These are phyloP conservation scores for Electrophaes corylata DNA, from an alignment of 2,888 invertebrate species.

Conservation along the genomic window DNA sequence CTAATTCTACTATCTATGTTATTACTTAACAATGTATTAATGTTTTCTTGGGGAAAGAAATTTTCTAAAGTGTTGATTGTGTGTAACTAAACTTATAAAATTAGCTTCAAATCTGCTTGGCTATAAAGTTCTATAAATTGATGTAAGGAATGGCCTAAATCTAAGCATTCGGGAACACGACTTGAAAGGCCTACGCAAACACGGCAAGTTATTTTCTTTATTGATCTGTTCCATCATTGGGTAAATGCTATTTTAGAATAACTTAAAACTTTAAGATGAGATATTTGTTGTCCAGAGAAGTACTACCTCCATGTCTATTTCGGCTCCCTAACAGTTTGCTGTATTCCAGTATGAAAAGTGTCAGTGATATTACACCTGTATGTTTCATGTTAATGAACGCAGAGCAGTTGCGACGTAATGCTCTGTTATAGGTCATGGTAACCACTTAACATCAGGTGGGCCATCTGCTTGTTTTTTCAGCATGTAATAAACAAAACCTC, in stretches of 20 bases:
- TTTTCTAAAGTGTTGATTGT: conserved; percentile 20
- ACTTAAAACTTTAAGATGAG: background rate
- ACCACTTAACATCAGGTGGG: too few relatives aligned
- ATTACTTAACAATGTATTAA: conserved; percentile 14
- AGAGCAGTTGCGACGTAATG: too few relatives aligned
- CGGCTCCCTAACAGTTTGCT: too few relatives aligned
- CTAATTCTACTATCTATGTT: too few relatives aligned
- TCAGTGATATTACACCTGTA: too few relatives aligned
- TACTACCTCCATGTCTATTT: too few relatives aligned
- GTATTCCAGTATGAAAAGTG: too few relatives aligned
- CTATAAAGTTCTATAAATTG: conserved; percentile 33
- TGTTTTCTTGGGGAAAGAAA: conserved; percentile 11
- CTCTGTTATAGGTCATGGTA: too few relatives aligned
- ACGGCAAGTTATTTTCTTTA: conserved; percentile 44
- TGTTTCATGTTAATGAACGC: too few relatives aligned
- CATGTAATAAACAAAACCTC: too few relatives aligned
- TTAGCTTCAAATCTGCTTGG: conserved; percentile 36
- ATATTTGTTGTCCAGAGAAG: too few relatives aligned
- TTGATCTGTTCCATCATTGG: conserved; percentile 39
- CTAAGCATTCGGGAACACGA: conserved; percentile 45
- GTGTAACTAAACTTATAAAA: conserved; percentile 23
- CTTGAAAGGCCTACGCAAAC: conserved; percentile 54
- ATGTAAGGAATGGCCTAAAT: conserved; percentile 54
- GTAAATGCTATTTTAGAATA: conserved; percentile 18
- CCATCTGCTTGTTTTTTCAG: too few relatives aligned